A percentile compares a stretch with the other conserved stretches of the same genome.
phyloP scores from a whole-genome alignment of 92 coral and sea anemone genomes.

The Phymanthus crucifer region DNA sequence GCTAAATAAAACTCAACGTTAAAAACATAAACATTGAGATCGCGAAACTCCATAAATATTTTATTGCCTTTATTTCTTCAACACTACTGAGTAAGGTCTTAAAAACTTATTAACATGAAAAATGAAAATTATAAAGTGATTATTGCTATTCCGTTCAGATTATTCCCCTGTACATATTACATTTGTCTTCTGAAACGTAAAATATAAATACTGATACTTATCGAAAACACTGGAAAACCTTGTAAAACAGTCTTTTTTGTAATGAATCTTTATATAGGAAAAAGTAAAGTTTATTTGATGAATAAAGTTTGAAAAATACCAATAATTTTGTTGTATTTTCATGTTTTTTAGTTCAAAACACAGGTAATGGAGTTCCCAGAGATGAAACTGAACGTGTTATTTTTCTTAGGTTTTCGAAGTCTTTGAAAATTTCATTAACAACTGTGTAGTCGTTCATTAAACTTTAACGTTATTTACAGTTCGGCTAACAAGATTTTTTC shows the following conservation, averaged over 20 bases:
- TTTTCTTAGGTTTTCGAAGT: background rate
- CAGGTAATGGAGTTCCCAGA: background rate
- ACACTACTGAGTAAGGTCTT: background rate
- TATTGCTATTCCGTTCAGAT: background rate
- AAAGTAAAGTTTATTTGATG: background rate
- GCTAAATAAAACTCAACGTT: background rate
- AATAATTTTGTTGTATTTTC: background rate
- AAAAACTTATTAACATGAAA: slow-evolving; percentile 6
- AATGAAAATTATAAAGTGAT: background rate
- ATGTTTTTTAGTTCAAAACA: background rate
- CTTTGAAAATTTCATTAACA: slow-evolving; percentile 1
- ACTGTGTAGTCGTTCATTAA: background rate
- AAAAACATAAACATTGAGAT: background rate
- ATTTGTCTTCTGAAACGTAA: background rate
- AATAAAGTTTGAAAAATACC: background rate
- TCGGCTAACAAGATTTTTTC: background rate
- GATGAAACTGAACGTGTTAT: background rate
- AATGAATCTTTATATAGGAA: background rate
- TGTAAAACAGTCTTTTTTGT: background rate
- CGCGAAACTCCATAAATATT: background rate
- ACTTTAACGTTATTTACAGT: background rate
- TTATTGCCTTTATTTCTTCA: background rate
- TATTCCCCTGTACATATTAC: slow-evolving; percentile 1
- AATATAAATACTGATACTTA: background rate
- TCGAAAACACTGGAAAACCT: background rate